phyloP scores from a whole-genome alignment of 2,113 vertebrate species.

The Sprattus sprattus region DNA sequence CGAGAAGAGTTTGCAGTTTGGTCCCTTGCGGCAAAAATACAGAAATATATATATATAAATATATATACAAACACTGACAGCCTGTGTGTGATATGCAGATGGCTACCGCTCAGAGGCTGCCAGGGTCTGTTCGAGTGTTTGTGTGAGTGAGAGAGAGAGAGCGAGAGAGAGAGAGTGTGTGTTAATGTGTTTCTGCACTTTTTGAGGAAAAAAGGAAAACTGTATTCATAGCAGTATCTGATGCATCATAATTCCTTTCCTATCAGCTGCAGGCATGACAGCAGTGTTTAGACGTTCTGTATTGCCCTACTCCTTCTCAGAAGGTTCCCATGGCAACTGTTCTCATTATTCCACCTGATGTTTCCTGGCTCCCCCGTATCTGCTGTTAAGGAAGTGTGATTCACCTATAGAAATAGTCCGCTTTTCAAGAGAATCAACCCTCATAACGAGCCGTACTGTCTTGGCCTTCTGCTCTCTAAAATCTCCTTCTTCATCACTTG shows the following conservation, averaged over 20 bases:
- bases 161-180: neutral
- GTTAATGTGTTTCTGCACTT: slow-evolving; percentile 9
- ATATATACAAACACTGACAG: slow-evolving; percentile 30
- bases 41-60: slow-evolving; percentile 24
- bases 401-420: neutral
- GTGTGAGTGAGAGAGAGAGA: neutral
- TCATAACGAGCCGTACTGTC: neutral
- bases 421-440: neutral
- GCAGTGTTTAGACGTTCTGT: slow-evolving; percentile 35
- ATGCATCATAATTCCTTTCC: slow-evolving; percentile 11
- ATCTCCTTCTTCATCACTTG: neutral
- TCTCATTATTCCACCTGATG: slow-evolving; percentile 33
- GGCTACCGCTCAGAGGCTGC: slow-evolving; percentile 26
- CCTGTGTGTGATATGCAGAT: slow-evolving; percentile 36
- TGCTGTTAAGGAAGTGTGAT: neutral
- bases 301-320: slow-evolving; percentile 28
- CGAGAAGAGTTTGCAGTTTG: neutral
- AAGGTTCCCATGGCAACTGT: slow-evolving; percentile 46
- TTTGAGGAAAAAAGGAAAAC: neutral
- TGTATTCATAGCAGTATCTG: neutral
- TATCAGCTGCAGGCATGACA: slow-evolving; percentile 23
- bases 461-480: neutral
- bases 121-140: slow-evolving; percentile 14
- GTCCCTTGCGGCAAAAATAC: neutral
- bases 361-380: neutral